A percentile compares a stretch with the other conserved stretches of the same genome.
These are phyloP conservation scores for Bradypus variegatus DNA, from an alignment of 2,797 vertebrate species.

Conservation along the genomic window DNA sequence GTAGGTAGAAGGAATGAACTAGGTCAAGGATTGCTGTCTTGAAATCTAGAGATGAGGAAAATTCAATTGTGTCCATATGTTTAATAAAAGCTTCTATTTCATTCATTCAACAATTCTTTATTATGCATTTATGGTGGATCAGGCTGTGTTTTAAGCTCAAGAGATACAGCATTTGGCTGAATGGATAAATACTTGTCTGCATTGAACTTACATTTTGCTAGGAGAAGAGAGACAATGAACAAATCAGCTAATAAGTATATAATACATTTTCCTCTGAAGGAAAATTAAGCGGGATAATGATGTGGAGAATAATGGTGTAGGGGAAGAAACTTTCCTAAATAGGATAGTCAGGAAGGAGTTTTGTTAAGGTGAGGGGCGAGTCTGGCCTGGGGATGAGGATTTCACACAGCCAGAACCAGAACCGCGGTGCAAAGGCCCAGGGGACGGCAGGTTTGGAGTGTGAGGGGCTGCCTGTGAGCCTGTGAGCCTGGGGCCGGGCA, in stretches of 20 bases:
- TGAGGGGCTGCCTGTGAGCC: background rate
- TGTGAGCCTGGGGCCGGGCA: background rate
- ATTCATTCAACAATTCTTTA: background rate
- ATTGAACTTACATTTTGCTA: background rate
- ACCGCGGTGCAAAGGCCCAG: background rate
- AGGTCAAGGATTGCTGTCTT: background rate
- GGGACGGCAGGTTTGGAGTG: background rate
- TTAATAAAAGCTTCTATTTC: background rate
- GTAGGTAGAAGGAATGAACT: background rate
- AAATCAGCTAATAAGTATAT: background rate
- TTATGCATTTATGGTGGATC: background rate
- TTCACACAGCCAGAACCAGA: background rate
- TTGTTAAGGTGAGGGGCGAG: background rate
- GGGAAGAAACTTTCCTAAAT: background rate
- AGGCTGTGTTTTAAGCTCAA: background rate
- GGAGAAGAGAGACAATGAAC: background rate
- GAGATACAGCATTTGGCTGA: background rate
- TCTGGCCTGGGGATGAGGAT: background rate
- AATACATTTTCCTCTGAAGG: background rate
- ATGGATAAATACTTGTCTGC: background rate
- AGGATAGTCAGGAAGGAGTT: background rate
- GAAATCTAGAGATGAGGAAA: background rate
- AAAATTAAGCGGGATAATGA: background rate
- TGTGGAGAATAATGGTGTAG: background rate
- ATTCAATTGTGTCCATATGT: background rate